Evolutionary conservation across 2,888 invertebrate genomes (phyloP), one percentile per base, ranked within the genome.

Genomic region (Callosobruchus maculatus): DNA sequence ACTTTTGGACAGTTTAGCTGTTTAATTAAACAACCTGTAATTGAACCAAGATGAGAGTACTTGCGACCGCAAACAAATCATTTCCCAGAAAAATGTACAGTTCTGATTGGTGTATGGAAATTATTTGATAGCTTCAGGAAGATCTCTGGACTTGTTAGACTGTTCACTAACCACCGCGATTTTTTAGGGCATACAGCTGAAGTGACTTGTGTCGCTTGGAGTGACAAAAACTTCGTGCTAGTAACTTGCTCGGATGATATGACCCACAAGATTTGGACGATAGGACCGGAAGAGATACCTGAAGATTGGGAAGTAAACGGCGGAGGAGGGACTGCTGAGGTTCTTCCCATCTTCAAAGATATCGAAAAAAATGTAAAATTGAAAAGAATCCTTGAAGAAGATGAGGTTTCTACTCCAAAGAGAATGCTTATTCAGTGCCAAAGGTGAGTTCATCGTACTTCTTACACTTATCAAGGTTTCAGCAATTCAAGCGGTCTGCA

Each of bases 131-230:
- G n/a, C n/a, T n/a, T n/a, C n/a, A n/a, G n/a, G n/a, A n/a, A n/a
- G n/a, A n/a, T n/a, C n/a, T n/a, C n/a, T n/a, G n/a, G n/a, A n/a
- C n/a, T n/a, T n/a, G n/a, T n/a, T n/a, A n/a, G n/a, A n/a, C n/a
- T n/a, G n/a, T n/a, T n/a, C n/a, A n/a, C n/a, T n/a, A n/a, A n/a
- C n/a, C n/a, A n/a, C n/a, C n/a, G 18, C 18, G 13, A 1, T 49
- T 49, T 49, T 49, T 13, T 13, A 49, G 96, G 96, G 0, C 97
- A 97, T 84, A 88, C 90, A 69, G 94, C 94, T 9, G 97, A 97
- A 88, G 97, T 97, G 0, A 95, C 96, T 0, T 94, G 94, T 83
- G 95, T 96, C 0, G 93, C 94, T 0, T 97, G 96, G 96, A 91
- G 92, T 79, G 89, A 90, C 5, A 90, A 91, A 83, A 85, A 88